These are phyloP conservation scores for Typhlichthys subterraneus DNA, from an alignment of 2,797 vertebrate genomes.

Conservation along the genomic window DNA sequence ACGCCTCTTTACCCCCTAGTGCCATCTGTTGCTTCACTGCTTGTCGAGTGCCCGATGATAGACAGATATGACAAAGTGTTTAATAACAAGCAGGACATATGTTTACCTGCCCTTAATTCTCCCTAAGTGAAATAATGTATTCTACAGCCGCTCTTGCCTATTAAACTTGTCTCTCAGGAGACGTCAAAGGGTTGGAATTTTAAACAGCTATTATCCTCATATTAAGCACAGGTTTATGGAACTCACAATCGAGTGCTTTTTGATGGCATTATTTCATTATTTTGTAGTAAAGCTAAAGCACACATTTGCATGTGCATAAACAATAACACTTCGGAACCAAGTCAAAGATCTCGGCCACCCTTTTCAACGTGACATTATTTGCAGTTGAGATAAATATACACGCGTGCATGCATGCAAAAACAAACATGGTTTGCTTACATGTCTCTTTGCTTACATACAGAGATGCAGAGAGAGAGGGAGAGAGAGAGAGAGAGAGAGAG, in stretches of 20 bases:
- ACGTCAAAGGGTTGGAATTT: conserved; percentile 56
- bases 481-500: neutral
- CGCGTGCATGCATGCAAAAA: conserved; percentile 13
- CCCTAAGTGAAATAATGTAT: conserved; percentile 44
- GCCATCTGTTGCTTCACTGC: conserved; percentile 7
- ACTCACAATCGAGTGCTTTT: conserved; percentile 49
- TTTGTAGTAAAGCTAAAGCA: conserved; percentile 18
- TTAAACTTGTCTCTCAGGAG: conserved; percentile 50
- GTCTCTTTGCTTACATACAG: too few relatives aligned
- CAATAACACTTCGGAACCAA: conserved; percentile 13
- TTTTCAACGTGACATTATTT: conserved; percentile 38
- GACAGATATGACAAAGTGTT: conserved; percentile 21
- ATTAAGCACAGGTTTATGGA: conserved; percentile 52
- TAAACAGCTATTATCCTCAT: conserved; percentile 53
- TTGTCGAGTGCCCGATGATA: conserved; percentile 19
- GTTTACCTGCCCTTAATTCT: conserved; percentile 34
- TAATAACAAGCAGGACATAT: conserved; percentile 25
- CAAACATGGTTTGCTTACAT: conserved; percentile 2
- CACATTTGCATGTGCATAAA: conserved; percentile 44
- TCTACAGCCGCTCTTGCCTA: conserved; percentile 41
- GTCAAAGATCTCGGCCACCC: conserved; percentile 35
- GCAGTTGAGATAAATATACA: conserved; percentile 24
- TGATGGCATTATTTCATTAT: conserved; percentile 55
- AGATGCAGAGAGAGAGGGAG: neutral
- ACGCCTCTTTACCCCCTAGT: conserved; percentile 18